Conservation (phyloP, 2,888 invertebrate genomes). For the Melolontha melolontha region DNA sequence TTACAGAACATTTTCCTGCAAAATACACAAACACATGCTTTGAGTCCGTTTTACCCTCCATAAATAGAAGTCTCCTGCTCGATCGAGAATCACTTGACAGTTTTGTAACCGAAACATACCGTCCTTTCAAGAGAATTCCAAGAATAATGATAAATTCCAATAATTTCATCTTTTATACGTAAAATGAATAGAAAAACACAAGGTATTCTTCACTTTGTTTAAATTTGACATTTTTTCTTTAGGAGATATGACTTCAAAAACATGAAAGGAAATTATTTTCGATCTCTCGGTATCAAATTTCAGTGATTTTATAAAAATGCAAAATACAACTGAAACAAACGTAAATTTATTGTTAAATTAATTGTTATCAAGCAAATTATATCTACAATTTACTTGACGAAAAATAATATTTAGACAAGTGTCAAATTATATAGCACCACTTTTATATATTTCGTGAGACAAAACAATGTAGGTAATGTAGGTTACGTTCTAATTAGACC, state of each 20-base stretch:
- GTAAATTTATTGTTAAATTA: too few relatives aligned
- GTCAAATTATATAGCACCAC: too few relatives aligned
- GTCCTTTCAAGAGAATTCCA: slow-evolving; percentile 35
- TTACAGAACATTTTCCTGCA: neutral
- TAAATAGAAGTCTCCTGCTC: slow-evolving; percentile 29
- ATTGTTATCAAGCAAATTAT: too few relatives aligned
- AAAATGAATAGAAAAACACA: slow-evolving; percentile 25
- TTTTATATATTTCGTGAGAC: too few relatives aligned
- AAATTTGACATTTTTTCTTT: slow-evolving; percentile 30
- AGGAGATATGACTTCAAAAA: too few relatives aligned
- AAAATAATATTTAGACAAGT: too few relatives aligned
- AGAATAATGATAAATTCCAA: slow-evolving; percentile 31
- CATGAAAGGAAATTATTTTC: too few relatives aligned
- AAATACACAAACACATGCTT: neutral
- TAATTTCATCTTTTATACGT: slow-evolving; percentile 36
- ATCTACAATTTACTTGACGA: too few relatives aligned
- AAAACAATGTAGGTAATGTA: slow-evolving; percentile 11
- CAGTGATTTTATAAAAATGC: too few relatives aligned
- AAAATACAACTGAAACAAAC: too few relatives aligned
- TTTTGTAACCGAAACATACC: slow-evolving; percentile 9
- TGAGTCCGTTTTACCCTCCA: slow-evolving; percentile 7
- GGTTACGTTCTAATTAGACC: slow-evolving; percentile 11
- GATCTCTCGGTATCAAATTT: too few relatives aligned
- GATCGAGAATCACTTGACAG: slow-evolving; percentile 14
- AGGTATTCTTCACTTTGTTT: slow-evolving; percentile 37